Conservation (phyloP, 2,888 invertebrate genomes). For the Plusia festucae region DNA sequence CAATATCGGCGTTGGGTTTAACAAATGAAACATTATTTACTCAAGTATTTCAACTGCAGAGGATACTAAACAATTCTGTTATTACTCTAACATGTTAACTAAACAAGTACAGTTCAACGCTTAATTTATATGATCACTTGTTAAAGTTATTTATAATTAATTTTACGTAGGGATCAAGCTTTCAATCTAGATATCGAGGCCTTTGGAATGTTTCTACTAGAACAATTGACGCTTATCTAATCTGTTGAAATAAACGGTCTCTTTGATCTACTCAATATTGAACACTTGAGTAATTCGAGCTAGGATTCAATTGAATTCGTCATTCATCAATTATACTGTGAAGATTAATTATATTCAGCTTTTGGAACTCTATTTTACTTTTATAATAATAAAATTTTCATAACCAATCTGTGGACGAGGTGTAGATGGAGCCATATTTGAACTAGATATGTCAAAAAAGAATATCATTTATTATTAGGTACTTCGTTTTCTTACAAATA, state of each 20-base stretch:
- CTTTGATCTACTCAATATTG: constrained; percentile 1
- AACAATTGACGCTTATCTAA: constrained; percentile 14
- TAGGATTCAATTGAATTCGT: background rate
- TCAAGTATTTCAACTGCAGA: constrained; percentile 14
- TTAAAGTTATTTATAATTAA: constrained; percentile 11
- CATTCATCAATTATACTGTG: constrained; percentile 8
- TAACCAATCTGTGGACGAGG: too few species aligned
- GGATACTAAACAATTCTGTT: constrained; percentile 15
- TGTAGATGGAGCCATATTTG: too few species aligned
- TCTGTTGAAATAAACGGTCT: background rate
- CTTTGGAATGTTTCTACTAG: constrained; percentile 14
- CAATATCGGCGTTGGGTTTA: background rate
- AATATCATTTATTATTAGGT: too few species aligned
- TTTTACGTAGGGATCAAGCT: constrained; percentile 3
- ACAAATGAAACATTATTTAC: constrained; percentile 19
- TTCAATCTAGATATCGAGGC: constrained; percentile 18
- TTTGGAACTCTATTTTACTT: background rate
- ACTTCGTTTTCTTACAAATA: too few species aligned
- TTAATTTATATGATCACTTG: background rate
- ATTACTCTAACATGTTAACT: background rate
- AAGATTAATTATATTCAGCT: constrained; percentile 34
- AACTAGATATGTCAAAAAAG: too few species aligned
- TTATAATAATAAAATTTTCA: background rate
- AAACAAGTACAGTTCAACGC: constrained; percentile 10
- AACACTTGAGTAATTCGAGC: background rate